phyloP scores from a whole-genome alignment of 2,888 invertebrate species.

The Leptopilina myrica region DNA sequence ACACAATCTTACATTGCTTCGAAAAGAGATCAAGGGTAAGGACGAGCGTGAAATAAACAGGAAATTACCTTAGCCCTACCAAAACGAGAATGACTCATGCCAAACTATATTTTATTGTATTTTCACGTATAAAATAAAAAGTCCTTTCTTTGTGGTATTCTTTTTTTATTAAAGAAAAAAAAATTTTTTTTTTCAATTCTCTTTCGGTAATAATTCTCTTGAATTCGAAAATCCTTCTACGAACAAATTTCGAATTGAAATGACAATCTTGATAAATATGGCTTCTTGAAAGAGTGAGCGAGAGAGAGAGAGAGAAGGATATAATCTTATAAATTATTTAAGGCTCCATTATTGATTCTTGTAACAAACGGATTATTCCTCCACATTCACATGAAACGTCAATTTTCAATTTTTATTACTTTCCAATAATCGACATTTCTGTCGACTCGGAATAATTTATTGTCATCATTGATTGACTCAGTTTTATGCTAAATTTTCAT shows the following conservation, averaged over 20 bases:
- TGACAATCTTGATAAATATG: background rate
- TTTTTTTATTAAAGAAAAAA: background rate
- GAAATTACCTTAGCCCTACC: slow-evolving; percentile 52
- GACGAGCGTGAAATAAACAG: slow-evolving; percentile 48
- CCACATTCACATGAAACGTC: background rate
- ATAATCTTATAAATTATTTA: slow-evolving; percentile 16
- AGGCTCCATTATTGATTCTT: background rate
- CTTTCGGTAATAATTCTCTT: background rate
- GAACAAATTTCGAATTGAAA: background rate
- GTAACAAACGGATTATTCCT: background rate
- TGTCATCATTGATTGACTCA: slow-evolving; percentile 1
- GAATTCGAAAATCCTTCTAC: background rate
- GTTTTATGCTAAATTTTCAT: background rate
- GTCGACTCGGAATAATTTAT: background rate
- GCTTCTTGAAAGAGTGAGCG: background rate
- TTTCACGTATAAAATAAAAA: background rate
- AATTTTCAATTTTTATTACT: slow-evolving; percentile 11
- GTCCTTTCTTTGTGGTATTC: background rate
- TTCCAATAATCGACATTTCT: background rate
- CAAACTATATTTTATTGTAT: background rate
- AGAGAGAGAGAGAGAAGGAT: background rate
- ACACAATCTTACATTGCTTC: slow-evolving; percentile 33
- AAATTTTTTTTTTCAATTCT: too few relatives aligned
- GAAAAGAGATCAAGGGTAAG: slow-evolving; percentile 42
- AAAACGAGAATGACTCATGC: background rate